Conservation (phyloP, 2,888 invertebrate genomes). For the Sarcophaga caerulescens region DNA sequence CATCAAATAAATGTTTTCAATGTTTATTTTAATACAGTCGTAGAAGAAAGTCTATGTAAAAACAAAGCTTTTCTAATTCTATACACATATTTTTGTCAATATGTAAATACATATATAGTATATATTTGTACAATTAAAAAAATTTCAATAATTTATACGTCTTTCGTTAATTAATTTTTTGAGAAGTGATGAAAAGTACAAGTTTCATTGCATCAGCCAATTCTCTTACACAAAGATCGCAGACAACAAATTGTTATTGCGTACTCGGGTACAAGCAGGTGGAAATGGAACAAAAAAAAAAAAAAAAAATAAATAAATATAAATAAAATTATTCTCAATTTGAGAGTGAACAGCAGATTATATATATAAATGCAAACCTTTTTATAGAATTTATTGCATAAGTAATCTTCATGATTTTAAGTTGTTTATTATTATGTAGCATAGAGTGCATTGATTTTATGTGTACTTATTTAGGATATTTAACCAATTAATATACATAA, state of each 20-base stretch:
- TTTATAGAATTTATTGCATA: no score
- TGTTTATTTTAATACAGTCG: no score
- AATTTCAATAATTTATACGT: constrained; percentile 48
- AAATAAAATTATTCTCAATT: background rate
- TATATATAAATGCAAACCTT: background rate
- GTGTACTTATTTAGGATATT: background rate
- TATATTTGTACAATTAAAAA: constrained; percentile 7
- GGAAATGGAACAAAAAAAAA: background rate
- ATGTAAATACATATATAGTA: background rate
- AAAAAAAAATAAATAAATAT: no score
- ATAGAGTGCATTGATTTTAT: background rate
- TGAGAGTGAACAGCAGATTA: background rate
- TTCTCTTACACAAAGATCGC: constrained; percentile 64
- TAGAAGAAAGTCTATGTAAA: background rate
- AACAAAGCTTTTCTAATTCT: background rate
- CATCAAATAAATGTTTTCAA: no score
- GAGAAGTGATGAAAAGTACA: constrained; percentile 75
- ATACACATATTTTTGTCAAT: background rate
- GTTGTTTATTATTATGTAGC: background rate
- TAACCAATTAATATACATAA: background rate
- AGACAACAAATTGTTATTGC: background rate
- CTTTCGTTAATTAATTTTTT: constrained; percentile 46
- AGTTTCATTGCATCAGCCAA: constrained; percentile 80
- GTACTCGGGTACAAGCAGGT: constrained; percentile 17
- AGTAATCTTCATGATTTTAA: no score